Conservation (phyloP, 2,797 vertebrate genomes). For the Hipposideros larvatus region DNA sequence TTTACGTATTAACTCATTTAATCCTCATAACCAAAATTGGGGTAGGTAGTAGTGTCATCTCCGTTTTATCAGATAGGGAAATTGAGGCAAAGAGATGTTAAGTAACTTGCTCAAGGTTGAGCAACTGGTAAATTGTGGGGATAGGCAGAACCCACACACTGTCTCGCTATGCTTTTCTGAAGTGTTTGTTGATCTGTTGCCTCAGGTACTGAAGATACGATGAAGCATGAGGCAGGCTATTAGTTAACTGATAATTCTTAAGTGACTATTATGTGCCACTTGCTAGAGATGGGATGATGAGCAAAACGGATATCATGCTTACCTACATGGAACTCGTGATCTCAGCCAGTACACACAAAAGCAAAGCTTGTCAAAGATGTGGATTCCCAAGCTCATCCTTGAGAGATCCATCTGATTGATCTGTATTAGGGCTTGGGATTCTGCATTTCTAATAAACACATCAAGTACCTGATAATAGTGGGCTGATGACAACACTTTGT, state of each 20-base stretch:
- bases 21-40: background rate
- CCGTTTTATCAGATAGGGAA: background rate
- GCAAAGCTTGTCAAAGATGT: background rate
- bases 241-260: background rate
- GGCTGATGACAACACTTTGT: background rate
- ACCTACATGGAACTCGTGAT: background rate
- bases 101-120: background rate
- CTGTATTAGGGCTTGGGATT: background rate
- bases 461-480: background rate
- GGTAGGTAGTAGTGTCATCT: background rate
- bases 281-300: background rate
- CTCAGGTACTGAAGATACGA: background rate
- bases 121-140: background rate
- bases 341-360: background rate
- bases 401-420: background rate
- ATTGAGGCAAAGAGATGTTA: background rate
- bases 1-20: background rate
- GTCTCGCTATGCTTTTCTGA: background rate
- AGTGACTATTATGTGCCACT: background rate
- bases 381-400: background rate
- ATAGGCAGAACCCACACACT: background rate
- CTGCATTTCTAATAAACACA: background rate
- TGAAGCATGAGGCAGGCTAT: background rate
- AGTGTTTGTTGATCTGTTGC: background rate
- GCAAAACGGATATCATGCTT: background rate